Evolutionary conservation across 2,888 invertebrate genomes (phyloP), one percentile per base, ranked within the genome.

Genomic region (Ennomos quercinarius): DNA sequence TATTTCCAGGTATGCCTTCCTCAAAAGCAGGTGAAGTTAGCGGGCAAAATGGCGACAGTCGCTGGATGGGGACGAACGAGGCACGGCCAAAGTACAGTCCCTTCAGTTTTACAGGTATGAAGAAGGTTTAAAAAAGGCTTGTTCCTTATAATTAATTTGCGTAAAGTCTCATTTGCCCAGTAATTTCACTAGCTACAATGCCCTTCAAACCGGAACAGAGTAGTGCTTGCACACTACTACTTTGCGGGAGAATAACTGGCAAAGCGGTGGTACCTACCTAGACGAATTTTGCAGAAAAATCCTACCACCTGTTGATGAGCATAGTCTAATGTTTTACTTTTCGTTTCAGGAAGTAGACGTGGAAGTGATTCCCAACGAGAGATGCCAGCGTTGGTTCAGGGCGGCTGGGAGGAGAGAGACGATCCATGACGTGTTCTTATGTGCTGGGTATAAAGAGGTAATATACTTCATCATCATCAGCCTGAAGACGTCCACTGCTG

Each of bases 11-110:
- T 98, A 8, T 98, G 98, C 80, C 89, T 98, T 41, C 98, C 98
- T 12, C 95, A 95, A 58, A 95, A 94, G 70, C 94, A 94, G 78
- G 91, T 96, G 64, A 98, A 97, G 80, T 83, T 98, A 13, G 95
- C 96, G 0, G 98, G 98, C 0, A 96, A 96, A 78, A 96, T 96
- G 89, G 98, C 98, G 43, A 98, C 98, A 0, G 98, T 98, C 0
- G 97, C 96, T 0, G 98, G 98, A 0, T 98, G 98, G 98, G 98
- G 98, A 0, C 91, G 98, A 27, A 98, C 98, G 0, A 93, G 97
- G 45, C 98, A 98, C 76, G 98, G 98, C 37, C 96, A 96, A 86
- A 96, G 95, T 70, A 97, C 97, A 0, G 97, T 98, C 8, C 98
- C 98, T 1, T 96, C 97, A 0, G 95, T 97, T 9, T 89, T 98